Evolutionary conservation across 1,140 invertebrate genomes (phyloP).

Genomic region (Aphelenchoides besseyi): DNA sequence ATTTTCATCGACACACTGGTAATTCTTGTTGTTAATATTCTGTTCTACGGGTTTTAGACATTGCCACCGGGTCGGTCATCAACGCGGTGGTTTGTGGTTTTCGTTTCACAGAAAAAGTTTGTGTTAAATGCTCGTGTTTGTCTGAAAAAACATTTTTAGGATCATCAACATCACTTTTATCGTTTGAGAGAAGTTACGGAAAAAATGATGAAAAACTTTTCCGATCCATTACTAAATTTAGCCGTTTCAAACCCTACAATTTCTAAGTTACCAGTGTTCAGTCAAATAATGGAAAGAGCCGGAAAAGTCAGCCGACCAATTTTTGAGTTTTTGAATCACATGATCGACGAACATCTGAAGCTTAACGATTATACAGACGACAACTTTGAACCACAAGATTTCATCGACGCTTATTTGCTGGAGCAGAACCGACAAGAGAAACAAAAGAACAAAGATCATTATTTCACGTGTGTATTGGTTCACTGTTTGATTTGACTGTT

Average conservation of each 20-base stretch:
- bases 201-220: neutral
- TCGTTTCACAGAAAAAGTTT: neutral
- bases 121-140: neutral
- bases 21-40: neutral
- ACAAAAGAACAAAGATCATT: neutral
- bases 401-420: neutral
- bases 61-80: constrained; percentile 23
- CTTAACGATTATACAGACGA: neutral
- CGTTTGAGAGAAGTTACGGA: neutral
- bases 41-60: constrained; percentile 21
- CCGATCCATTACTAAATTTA: neutral
- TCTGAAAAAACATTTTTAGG: neutral
- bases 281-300: neutral
- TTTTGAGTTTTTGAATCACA: neutral
- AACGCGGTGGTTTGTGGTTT: constrained; percentile 3
- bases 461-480: too few relatives aligned
- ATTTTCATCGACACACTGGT: neutral
- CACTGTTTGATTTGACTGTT: too few relatives aligned
- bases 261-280: neutral
- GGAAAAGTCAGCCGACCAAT: neutral
- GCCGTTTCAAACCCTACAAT: neutral
- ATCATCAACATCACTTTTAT: neutral
- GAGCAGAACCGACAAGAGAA: neutral
- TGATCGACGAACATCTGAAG: neutral
- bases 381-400: neutral